phyloP scores from a whole-genome alignment of 37 sponge, comb jelly and placozoan species.

The Halisarca cf. caerulea region DNA sequence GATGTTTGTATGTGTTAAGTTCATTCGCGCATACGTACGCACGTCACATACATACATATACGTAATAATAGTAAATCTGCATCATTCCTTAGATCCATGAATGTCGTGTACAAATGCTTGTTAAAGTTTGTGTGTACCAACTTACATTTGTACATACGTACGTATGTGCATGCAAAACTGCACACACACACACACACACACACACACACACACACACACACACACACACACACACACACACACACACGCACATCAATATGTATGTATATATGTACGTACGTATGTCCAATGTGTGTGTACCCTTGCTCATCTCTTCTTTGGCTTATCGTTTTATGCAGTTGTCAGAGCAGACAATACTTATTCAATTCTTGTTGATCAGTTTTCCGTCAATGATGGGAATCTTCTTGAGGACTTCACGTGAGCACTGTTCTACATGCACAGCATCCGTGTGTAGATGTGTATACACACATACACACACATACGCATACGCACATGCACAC shows the following conservation, averaged over 20 bases:
- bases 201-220: too few species aligned
- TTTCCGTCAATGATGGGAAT: constrained; percentile 63
- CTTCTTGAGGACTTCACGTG: constrained; percentile 79
- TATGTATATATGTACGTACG: background rate
- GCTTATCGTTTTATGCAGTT: constrained; percentile 34
- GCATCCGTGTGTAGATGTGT: background rate
- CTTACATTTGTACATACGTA: too few species aligned
- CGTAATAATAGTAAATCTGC: too few species aligned
- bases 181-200: background rate
- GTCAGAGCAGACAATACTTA: constrained; percentile 68
- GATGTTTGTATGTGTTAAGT: background rate
- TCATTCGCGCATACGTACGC: too few species aligned
- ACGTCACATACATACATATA: too few species aligned
- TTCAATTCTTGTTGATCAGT: constrained; percentile 73
- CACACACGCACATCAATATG: too few species aligned
- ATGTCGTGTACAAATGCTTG: too few species aligned
- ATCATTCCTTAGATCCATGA: too few species aligned
- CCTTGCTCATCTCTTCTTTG: background rate
- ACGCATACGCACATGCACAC: background rate
- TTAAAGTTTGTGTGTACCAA: too few species aligned
- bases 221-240: too few species aligned
- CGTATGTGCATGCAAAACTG: too few species aligned
- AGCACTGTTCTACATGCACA: background rate
- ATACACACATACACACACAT: background rate
- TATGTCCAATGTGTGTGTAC: background rate